A percentile compares a stretch with the other conserved stretches of the same genome.
phyloP scores from a whole-genome alignment of 2,888 invertebrate genomes.

The Drosophila gaucha region DNA sequence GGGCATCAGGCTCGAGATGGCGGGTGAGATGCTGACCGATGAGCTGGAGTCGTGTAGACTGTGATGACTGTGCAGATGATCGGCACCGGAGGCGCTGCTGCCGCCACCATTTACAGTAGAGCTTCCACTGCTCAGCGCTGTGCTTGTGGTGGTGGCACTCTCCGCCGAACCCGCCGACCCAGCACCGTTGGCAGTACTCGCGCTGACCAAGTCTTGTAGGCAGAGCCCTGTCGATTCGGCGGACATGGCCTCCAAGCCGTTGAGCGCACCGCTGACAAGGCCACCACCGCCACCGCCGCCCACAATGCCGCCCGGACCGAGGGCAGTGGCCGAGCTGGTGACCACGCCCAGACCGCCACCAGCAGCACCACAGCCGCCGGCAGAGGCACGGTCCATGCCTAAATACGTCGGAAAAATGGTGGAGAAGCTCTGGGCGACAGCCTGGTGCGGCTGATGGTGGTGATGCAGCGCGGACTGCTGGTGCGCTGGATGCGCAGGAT shows the following conservation, averaged over 20 bases:
- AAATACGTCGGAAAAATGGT: constrained; percentile 84
- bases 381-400: constrained; percentile 83
- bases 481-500: constrained; percentile 78
- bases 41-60: constrained; percentile 86
- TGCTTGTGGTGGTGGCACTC: constrained; percentile 80
- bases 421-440: constrained; percentile 83
- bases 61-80: constrained; percentile 85
- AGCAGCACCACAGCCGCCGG: constrained; percentile 73
- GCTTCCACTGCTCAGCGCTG: constrained; percentile 81
- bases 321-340: constrained; percentile 68
- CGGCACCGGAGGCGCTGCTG: constrained; percentile 74
- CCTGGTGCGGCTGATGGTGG: constrained; percentile 83
- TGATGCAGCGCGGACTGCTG: constrained; percentile 80
- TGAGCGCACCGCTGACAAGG: constrained; percentile 71
- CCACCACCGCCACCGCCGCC: constrained; percentile 65
- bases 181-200: constrained; percentile 85
- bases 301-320: constrained; percentile 75
- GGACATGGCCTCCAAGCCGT: constrained; percentile 86
- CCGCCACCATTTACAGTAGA: constrained; percentile 82
- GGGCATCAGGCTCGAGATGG: constrained; percentile 87
- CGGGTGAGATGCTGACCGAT: constrained; percentile 87
- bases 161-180: constrained; percentile 82
- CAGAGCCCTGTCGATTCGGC: constrained; percentile 87
- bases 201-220: constrained; percentile 89
- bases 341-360: constrained; percentile 75